phyloP scores from a whole-genome alignment of 2,888 invertebrate genomes.

The Papilio elwesi region DNA sequence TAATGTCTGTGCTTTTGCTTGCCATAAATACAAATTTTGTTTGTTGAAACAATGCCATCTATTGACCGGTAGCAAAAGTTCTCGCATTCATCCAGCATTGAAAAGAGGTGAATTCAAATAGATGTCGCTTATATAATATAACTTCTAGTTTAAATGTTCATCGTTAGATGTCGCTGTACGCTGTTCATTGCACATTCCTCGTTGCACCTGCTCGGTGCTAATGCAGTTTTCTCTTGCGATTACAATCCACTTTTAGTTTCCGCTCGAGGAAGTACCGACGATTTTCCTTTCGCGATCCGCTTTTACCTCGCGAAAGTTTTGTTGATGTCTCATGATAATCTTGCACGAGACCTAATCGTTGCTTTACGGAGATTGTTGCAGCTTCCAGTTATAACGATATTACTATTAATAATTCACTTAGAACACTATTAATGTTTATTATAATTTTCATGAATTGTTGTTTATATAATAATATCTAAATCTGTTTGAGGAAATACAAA shows the following conservation, averaged over 20 bases:
- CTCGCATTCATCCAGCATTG: background rate
- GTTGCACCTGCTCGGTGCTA: conserved; percentile 44
- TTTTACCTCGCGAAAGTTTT: conserved; percentile 62
- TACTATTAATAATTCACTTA: background rate
- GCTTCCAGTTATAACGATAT: background rate
- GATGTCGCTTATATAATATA: conserved; percentile 55
- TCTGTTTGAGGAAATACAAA: too few species aligned
- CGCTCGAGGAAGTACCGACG: conserved; percentile 76
- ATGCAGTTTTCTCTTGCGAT: conserved; percentile 74
- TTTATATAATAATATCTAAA: too few species aligned
- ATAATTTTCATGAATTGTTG: too few species aligned
- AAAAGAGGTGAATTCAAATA: conserved; percentile 44
- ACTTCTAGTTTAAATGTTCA: conserved; percentile 32
- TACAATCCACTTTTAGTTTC: conserved; percentile 80
- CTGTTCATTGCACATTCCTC: conserved; percentile 28
- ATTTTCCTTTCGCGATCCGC: conserved; percentile 78
- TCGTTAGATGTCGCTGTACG: conserved; percentile 60
- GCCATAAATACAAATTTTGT: conserved; percentile 27
- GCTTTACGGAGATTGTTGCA: conserved; percentile 1
- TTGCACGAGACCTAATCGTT: conserved; percentile 11
- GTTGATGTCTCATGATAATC: conserved; percentile 22
- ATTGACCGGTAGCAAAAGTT: conserved; percentile 46
- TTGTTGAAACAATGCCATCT: conserved; percentile 52
- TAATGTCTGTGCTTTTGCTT: conserved; percentile 41
- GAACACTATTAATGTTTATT: background rate